These are phyloP conservation scores for Automeris io DNA, from an alignment of 2,888 invertebrate genomes.

Conservation along the genomic window DNA sequence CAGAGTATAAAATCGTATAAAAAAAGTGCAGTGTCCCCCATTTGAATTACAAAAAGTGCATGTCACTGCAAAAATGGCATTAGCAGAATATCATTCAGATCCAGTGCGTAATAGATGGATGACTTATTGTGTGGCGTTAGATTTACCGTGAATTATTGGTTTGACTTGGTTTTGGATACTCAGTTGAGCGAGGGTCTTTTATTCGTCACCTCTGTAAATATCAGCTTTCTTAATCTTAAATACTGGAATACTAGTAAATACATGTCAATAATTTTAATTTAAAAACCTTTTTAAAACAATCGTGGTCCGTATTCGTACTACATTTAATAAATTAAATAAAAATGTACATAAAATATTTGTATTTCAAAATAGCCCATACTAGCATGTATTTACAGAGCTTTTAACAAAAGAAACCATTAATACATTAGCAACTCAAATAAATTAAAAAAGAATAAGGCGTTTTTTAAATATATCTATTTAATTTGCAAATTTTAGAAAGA, in stretches of 20 bases:
- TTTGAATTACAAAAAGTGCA: slow-evolving; percentile 77
- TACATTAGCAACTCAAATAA: no score
- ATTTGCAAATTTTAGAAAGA: no score
- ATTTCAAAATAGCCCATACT: no score
- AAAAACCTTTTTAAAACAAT: background rate
- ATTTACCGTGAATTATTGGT: slow-evolving; percentile 76
- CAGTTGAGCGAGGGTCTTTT: background rate
- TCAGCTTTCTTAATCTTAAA: background rate
- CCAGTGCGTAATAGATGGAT: slow-evolving; percentile 67
- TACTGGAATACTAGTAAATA: no score
- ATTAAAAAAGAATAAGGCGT: no score
- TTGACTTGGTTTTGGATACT: slow-evolving; percentile 52
- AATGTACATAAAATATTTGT: background rate
- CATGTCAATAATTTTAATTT: no score
- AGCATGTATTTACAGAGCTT: no score
- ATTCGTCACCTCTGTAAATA: background rate
- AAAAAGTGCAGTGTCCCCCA: slow-evolving; percentile 71
- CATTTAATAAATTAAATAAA: background rate
- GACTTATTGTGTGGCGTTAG: slow-evolving; percentile 71
- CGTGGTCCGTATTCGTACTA: background rate
- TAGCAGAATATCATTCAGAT: slow-evolving; percentile 70
- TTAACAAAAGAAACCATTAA: no score
- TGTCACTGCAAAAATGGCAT: slow-evolving; percentile 72
- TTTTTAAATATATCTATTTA: no score
- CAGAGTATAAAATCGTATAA: slow-evolving; percentile 32